phyloP scores from a whole-genome alignment of 1,140 invertebrate genomes.

The Cecropterus lyciades region DNA sequence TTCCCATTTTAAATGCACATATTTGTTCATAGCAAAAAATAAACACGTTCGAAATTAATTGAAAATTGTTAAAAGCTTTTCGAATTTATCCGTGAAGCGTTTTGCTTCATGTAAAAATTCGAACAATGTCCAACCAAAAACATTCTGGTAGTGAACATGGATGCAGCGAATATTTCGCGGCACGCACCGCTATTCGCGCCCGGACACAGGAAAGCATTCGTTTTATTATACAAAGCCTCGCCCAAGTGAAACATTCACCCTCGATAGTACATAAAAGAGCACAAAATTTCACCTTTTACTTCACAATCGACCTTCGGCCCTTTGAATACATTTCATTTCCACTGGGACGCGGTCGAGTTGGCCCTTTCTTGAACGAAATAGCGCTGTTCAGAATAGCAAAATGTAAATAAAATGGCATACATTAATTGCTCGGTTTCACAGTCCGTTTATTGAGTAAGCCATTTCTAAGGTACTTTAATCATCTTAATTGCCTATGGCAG shows the following conservation, averaged over 20 bases:
- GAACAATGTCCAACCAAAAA: conserved; percentile 23
- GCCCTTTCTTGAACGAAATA: conserved; percentile 36
- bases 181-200: conserved; percentile 52
- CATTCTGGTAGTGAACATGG: conserved; percentile 14
- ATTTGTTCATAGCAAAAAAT: not conserved
- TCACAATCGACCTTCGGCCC: conserved; percentile 38
- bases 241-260: conserved; percentile 59
- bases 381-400: conserved; percentile 43
- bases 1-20: too few relatives aligned
- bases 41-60: conserved; percentile 19
- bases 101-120: conserved; percentile 30
- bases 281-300: conserved; percentile 22
- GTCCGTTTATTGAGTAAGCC: conserved; percentile 50
- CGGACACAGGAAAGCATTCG: conserved; percentile 62
- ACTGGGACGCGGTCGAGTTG: conserved; percentile 18
- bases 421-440: conserved; percentile 67
- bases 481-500: not conserved
- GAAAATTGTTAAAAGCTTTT: conserved; percentile 30
- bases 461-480: conserved; percentile 37
- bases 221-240: conserved; percentile 61
- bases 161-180: conserved; percentile 41
- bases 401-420: conserved; percentile 66
- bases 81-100: too few relatives aligned
- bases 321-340: conserved; percentile 39
- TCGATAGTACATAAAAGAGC: conserved; percentile 42